A percentile compares a stretch with the other conserved stretches of the same genome.
Evolutionary conservation across 2,888 invertebrate genomes (phyloP).

Genomic region (Heteromyza rotundicornis): DNA sequence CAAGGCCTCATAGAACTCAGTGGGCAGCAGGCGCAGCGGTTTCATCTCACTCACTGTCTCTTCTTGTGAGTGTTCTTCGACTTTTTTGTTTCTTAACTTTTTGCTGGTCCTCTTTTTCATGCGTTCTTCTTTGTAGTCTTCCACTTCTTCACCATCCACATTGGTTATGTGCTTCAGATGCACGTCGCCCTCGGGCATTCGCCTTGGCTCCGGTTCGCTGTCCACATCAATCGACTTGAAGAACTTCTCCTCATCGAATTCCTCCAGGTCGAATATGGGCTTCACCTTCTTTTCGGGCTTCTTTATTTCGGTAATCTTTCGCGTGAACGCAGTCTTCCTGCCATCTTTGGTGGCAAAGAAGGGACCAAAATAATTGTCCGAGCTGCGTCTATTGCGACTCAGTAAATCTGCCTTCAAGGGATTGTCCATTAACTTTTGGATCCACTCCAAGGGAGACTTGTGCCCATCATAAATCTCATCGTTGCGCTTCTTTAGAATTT

Average conservation of each 20-base stretch:
- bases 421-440: conserved; percentile 44
- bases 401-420: conserved; percentile 32
- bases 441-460: conserved; percentile 44
- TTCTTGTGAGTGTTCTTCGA: conserved; percentile 24
- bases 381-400: conserved; percentile 43
- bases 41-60: conserved; percentile 33
- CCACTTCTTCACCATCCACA: conserved; percentile 47
- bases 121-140: conserved; percentile 33
- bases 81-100: conserved; percentile 18
- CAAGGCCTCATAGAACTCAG: conserved; percentile 52
- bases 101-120: no score
- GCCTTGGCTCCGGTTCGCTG: conserved; percentile 40
- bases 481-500: conserved; percentile 37
- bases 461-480: conserved; percentile 17
- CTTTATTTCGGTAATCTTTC: conserved; percentile 52
- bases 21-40: conserved; percentile 40
- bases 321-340: conserved; percentile 42
- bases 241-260: conserved; percentile 54
- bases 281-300: conserved; percentile 47
- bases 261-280: conserved; percentile 37
- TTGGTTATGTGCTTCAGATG: conserved; percentile 49
- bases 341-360: conserved; percentile 45
- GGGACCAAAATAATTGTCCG: conserved; percentile 38
- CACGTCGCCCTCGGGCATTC: conserved; percentile 55
- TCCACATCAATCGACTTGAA: conserved; percentile 46